phyloP scores from a whole-genome alignment of 2,113 vertebrate genomes.

The Chaetodon auriga region DNA sequence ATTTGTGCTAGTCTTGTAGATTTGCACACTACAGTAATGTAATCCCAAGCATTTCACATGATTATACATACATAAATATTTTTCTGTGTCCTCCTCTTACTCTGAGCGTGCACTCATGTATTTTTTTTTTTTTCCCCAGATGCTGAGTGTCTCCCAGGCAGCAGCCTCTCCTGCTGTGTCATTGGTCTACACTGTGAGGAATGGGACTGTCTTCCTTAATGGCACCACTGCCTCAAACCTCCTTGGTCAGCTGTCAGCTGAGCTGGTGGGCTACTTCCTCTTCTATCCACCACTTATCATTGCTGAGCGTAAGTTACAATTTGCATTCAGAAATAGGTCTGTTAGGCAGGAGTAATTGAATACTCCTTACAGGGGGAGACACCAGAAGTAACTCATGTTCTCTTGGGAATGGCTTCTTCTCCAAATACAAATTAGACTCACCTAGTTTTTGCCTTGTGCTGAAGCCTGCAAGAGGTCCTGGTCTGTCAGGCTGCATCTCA shows the following conservation, averaged over 20 bases:
- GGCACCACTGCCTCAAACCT: conserved; percentile 94
- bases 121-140: conserved; percentile 81
- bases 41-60: conserved; percentile 2
- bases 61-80: background rate
- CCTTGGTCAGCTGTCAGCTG: conserved; percentile 95
- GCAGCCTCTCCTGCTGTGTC: conserved; percentile 90
- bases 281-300: conserved; percentile 95
- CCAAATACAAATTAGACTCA: conserved; percentile 28
- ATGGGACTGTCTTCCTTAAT: conserved; percentile 90
- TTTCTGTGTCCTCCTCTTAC: conserved; percentile 1
- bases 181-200: conserved; percentile 92
- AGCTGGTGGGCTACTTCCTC: conserved; percentile 98
- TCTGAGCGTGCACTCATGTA: conserved; percentile 60
- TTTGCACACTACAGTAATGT: conserved; percentile 8
- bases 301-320: conserved; percentile 93
- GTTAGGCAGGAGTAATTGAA: conserved; percentile 22
- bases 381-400: conserved; percentile 14
- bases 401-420: conserved; percentile 32
- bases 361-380: conserved; percentile 25
- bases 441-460: background rate
- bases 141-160: conserved; percentile 89
- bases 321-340: conserved; percentile 38
- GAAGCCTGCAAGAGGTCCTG: background rate
- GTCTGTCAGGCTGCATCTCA: conserved; percentile 2
- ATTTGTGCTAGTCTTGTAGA: conserved; percentile 14